Base-by-base conservation (phyloP, 2,888 invertebrate species). In the Tineola bisselliella region DNA sequence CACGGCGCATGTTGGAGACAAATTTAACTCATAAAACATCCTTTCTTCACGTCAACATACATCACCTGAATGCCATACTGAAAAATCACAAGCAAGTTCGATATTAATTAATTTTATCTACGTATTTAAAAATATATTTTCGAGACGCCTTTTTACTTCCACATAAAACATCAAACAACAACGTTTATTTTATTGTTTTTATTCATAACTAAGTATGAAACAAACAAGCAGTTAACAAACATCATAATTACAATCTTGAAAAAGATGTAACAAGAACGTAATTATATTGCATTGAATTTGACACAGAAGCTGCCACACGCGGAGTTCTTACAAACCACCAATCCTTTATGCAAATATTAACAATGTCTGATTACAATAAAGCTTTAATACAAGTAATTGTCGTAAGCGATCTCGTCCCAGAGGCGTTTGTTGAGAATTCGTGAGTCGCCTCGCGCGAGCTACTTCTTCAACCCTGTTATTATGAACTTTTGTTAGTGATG, bases 21-120 rank as follows among this genome's bases (percentile, higher is more conserved):
- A 84, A 84, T 86, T 83, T 75, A 77, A 73, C 76, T 73, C 82
- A 81, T 82, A 84, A 84, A 84, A 10, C 8, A 25, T 56, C 30
- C 30, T 56, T 56, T 56, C 18, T 19, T 48, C 13, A 48, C 48
- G 48, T 13, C 15, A 48, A 17, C 48, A 48, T 48, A 48, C 48
- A 48, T 48, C 48, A 48, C 48, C 48, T 48, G 13, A 17, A 48
- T 48, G 15, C 48, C 48, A 48, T 48, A 17, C 10, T 48, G 10
- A 17, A 48, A 38, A 48, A 3, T 3, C 13, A 18, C 48, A 13
- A 8, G 5, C 13, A 48, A 2, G 2, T 38, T 38, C 38, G 38
- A 38, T 6, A n/a, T 38, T 38, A 38, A 38, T 2, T 38, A 38
- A 38, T 2, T 38, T 38, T 38, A 25, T 25, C 25, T 4, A 25